Evolutionary conservation across 2,888 invertebrate genomes (phyloP), one percentile per base, ranked within the genome.

Genomic region (Metallyticus violacea): DNA sequence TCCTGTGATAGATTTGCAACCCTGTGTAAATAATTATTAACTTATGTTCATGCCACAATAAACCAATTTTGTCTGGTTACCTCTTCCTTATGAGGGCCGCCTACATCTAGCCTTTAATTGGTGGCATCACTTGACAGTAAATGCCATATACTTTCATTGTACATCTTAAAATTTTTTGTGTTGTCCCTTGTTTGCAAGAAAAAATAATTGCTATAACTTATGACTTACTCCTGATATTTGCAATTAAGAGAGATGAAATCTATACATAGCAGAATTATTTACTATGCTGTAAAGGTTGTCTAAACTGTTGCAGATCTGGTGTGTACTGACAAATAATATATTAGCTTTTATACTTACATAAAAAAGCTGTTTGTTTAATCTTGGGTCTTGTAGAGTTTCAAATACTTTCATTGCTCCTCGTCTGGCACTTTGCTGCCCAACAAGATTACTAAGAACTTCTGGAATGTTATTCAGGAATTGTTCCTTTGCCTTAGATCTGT

Each of bases 281-380:
- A 76, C 77, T 15, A 76, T 9, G 22, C 77, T 9, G 9, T 76
- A 79, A n/a, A 27, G 2, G 9, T 7, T 0, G 25, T 26, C 15
- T 26, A 26, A 30, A 81, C 25, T 30, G 30, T 6, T 2, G 28
- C 15, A 25, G 7, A 15, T 26, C 22, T 9, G n/a, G 7, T 40
- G 9, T 76, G 83, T 26, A 88, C 79, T 29, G 15, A 4, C 26
- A 28, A 83, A 79, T 22, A 15, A 62, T n/a, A 25, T 22, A 9
- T 26, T 77, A 77, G n/a, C 9, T 6, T 81, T 86, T 88, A 0
- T 82, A 94, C 97, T 95, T 91, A 97, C 98, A 92, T 98, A 98
- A 92, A 97, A 96, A 79, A 98, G 93, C 90, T 98, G 97, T 91
- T 98, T 98, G 92, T 98, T 98, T 90, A 97, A 95, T 90, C 95